Percentiles rank a stretch among this genome's conserved stretches.
These are phyloP conservation scores for Pristis pectinata DNA, from an alignment of 2,797 vertebrate species.

Conservation along the genomic window DNA sequence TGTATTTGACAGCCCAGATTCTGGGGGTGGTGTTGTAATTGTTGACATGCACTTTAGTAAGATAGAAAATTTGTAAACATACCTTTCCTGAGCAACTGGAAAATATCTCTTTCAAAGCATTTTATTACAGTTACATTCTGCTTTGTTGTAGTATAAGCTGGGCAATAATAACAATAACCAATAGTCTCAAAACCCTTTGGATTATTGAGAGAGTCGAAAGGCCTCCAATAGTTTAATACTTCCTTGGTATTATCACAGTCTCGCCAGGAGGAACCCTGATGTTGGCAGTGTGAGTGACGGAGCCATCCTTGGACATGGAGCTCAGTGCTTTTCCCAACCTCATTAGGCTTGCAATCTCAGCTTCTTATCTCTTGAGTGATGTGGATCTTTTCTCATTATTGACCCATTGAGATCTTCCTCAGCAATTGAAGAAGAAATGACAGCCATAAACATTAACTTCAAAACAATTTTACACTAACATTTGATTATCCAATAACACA, in stretches of 20 bases:
- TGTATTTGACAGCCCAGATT: not conserved
- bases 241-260: not conserved
- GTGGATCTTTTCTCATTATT: not conserved
- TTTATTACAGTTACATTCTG: not conserved
- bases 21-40: not conserved
- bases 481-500: not conserved
- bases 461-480: not conserved
- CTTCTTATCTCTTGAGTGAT: not conserved
- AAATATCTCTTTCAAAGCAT: not conserved
- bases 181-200: not conserved
- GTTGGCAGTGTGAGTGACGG: not conserved
- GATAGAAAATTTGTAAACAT: not conserved
- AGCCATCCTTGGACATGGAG: not conserved
- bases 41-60: not conserved
- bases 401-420: not conserved
- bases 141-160: not conserved
- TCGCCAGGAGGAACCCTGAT: not conserved
- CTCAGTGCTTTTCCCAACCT: not conserved
- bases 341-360: not conserved
- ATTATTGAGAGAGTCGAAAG: not conserved
- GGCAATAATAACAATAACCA: not conserved
- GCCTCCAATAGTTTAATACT: not conserved
- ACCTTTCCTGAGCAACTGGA: not conserved
- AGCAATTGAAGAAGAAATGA: not conserved
- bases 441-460: not conserved